Conservation (phyloP, 2,797 vertebrate species). For the Enteromius trimaculatus region DNA sequence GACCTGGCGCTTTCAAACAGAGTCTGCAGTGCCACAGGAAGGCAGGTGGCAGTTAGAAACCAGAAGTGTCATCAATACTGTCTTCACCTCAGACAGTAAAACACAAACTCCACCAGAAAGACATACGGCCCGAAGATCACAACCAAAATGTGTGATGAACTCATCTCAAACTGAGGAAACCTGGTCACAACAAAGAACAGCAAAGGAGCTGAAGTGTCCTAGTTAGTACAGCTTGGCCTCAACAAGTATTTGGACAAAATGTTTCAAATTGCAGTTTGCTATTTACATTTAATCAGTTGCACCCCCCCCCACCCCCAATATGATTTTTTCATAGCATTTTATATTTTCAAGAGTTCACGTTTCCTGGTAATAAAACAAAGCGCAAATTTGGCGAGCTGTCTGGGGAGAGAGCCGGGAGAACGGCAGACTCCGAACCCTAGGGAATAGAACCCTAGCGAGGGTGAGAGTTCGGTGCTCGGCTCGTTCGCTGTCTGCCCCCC, state of each 20-base stretch:
- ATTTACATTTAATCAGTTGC: no score
- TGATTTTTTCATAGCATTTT: no score
- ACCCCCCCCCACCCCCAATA: no score
- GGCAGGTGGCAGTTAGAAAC: conserved; percentile 40
- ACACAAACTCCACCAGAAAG: not conserved
- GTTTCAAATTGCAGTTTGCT: not conserved
- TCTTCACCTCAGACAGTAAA: conserved; percentile 5
- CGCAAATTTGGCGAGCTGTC: no score
- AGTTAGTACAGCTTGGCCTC: not conserved
- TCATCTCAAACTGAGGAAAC: conserved; percentile 16
- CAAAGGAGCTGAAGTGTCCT: conserved; percentile 6
- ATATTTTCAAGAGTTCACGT: no score
- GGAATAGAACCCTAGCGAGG: no score
- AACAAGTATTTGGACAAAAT: not conserved
- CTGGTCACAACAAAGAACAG: not conserved
- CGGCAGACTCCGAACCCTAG: no score
- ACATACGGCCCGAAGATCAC: not conserved
- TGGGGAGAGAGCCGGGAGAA: no score
- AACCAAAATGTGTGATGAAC: not conserved
- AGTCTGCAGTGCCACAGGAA: conserved; percentile 39
- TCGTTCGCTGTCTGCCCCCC: no score
- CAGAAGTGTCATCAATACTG: conserved; percentile 14
- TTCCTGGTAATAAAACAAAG: no score
- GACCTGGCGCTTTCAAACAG: conserved; percentile 35
- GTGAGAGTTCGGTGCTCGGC: no score